phyloP scores from a whole-genome alignment of 1,140 invertebrate genomes.

The Dreissena rostriformis region DNA sequence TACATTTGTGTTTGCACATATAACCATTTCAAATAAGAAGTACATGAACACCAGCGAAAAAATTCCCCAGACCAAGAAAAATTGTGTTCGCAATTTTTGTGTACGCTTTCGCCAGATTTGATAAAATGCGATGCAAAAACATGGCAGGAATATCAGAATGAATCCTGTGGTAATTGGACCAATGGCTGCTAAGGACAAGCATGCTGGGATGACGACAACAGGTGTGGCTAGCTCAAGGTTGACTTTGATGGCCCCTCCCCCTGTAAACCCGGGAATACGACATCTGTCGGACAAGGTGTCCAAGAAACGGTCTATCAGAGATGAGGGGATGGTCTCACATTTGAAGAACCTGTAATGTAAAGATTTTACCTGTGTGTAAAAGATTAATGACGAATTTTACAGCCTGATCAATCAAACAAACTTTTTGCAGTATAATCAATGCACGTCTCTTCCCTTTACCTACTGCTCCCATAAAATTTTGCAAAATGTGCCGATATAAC shows the following conservation, averaged over 20 bases:
- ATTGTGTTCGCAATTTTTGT: conserved; percentile 60
- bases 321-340: conserved; percentile 42
- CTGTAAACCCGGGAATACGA: conserved; percentile 71
- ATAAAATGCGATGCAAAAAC: conserved; percentile 71
- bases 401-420: too few relatives aligned
- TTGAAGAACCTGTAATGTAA: conserved; percentile 41
- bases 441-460: too few relatives aligned
- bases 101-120: conserved; percentile 52
- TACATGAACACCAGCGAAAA: conserved; percentile 68
- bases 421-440: too few relatives aligned
- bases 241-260: conserved; percentile 70
- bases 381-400: too few relatives aligned
- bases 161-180: conserved; percentile 61
- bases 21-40: conserved; percentile 67
- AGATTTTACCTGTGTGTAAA: too few relatives aligned
- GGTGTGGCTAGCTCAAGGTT: conserved; percentile 71
- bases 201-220: conserved; percentile 67
- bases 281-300: conserved; percentile 58
- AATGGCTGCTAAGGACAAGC: conserved; percentile 68
- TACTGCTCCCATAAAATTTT: too few relatives aligned
- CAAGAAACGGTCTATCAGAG: conserved; percentile 21
- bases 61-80: conserved; percentile 75
- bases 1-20: conserved; percentile 70
- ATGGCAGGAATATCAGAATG: conserved; percentile 64
- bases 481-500: too few relatives aligned